phyloP scores from a whole-genome alignment of 2,113 vertebrate species.

The Pomatostomus ruficeps region DNA sequence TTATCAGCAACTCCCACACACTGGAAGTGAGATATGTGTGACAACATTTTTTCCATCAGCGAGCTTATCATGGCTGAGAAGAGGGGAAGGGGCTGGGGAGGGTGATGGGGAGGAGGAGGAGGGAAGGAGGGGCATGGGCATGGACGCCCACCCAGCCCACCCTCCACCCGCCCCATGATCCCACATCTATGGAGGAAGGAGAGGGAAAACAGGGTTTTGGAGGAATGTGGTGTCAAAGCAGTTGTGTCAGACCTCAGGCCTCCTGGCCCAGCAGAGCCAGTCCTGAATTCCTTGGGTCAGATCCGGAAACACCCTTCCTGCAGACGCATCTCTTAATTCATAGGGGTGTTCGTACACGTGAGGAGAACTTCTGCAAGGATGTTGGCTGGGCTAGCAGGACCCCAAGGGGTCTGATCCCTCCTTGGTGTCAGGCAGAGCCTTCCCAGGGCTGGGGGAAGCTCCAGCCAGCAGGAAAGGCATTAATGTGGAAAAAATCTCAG shows the following conservation, averaged over 20 bases:
- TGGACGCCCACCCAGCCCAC: accelerated
- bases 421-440: neutral
- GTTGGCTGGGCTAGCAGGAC: neutral
- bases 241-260: neutral
- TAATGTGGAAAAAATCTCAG: neutral
- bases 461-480: neutral
- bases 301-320: neutral
- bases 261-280: neutral
- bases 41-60: constrained; percentile 39
- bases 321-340: neutral
- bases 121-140: neutral
- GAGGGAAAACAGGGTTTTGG: neutral
- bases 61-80: neutral
- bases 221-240: neutral
- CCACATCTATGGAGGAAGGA: neutral
- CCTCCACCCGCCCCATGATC: neutral
- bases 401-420: neutral
- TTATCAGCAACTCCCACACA: constrained; percentile 52
- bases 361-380: neutral
- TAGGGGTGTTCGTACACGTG: neutral
- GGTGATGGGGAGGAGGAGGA: neutral
- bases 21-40: constrained; percentile 60
- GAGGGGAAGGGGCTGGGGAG: neutral
- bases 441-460: neutral
- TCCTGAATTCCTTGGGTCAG: neutral